A percentile compares a stretch with the other conserved stretches of the same genome.
These are phyloP conservation scores for Xiphophorus couchianus DNA, from an alignment of 2,113 vertebrate genomes.

Conservation along the genomic window DNA sequence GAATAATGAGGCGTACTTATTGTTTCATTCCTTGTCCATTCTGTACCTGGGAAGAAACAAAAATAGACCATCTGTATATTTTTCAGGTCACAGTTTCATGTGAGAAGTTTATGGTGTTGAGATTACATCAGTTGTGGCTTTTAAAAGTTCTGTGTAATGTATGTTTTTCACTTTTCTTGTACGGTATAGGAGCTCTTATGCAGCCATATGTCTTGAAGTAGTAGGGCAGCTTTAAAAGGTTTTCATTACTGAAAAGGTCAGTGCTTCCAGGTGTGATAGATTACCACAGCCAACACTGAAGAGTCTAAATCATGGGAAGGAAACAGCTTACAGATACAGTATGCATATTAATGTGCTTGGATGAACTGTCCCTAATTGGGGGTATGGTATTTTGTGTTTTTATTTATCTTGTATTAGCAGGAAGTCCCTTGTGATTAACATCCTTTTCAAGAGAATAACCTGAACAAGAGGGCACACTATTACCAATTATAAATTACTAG, in stretches of 20 bases:
- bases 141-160: background rate
- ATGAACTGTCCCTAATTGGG: constrained; percentile 32
- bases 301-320: constrained; percentile 20
- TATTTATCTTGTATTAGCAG: background rate
- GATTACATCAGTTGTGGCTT: background rate
- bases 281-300: constrained; percentile 1
- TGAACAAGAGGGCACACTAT: background rate
- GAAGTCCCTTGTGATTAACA: background rate
- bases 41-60: background rate
- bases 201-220: constrained; percentile 50
- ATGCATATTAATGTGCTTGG: background rate
- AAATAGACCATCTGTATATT: constrained; percentile 7
- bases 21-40: constrained; percentile 2
- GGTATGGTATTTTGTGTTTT: background rate
- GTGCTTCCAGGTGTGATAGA: constrained; percentile 64
- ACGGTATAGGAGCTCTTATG: constrained; percentile 48
- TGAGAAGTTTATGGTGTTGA: constrained; percentile 12
- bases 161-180: constrained; percentile 47
- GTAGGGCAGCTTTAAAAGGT: constrained; percentile 75
- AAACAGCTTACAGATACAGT: constrained; percentile 6
- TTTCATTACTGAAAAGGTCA: constrained; percentile 75
- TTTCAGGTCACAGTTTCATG: background rate
- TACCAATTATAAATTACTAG: background rate
- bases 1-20: constrained; percentile 16
- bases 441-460: background rate